Base-by-base conservation (phyloP, 2,797 vertebrate genomes). In the Cynopterus sphinx region DNA sequence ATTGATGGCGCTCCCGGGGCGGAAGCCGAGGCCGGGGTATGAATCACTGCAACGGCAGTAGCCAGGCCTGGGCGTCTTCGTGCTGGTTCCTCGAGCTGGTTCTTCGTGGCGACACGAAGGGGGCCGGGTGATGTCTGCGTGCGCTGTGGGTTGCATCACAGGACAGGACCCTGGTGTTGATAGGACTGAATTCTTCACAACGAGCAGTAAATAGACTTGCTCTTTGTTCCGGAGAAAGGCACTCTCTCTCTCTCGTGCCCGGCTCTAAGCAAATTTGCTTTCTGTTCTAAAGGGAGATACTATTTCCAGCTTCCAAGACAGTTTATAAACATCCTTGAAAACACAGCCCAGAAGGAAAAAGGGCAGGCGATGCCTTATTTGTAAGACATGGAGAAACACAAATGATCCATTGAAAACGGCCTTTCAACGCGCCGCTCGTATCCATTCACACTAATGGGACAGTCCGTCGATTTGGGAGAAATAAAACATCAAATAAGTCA, bases 311-410 rank as follows among this genome's bases (percentile, higher is more conserved):
- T 91, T 91, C 41, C 4, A 53, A 92, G 46, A 36, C 2, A 19
- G 6, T 63, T 75, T 75, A 87, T 39, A 81, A 79, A 33, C 55
- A 87, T 53, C 53, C 43, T 77, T 53, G n/a, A 84, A 75, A 81
- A 74, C 24, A 79, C 0, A 61, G n/a, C 19, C 15, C 3, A 33
- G 11, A 43, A 46, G 22, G 83, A 55, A 10, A 49, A 3, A 3
- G 15, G 8, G 0, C 31, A 81, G 1, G 8, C 26, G 49, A 31
- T 65, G 11, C 55, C 68, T 86, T 78, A 36, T 26, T 65, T 12
- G 11, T 9, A 78, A 81, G 51, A 61, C 16, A 12, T 12, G 13
- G 1, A 59, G 33, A 86, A 57, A 39, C 33, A 71, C 24, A 75
- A 46, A 5, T 12, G 8, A 75, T 3, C 11, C 43, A 24, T 0